These are phyloP conservation scores for Rhinogobius similis DNA, from an alignment of 2,113 vertebrate genomes.

Conservation along the genomic window DNA sequence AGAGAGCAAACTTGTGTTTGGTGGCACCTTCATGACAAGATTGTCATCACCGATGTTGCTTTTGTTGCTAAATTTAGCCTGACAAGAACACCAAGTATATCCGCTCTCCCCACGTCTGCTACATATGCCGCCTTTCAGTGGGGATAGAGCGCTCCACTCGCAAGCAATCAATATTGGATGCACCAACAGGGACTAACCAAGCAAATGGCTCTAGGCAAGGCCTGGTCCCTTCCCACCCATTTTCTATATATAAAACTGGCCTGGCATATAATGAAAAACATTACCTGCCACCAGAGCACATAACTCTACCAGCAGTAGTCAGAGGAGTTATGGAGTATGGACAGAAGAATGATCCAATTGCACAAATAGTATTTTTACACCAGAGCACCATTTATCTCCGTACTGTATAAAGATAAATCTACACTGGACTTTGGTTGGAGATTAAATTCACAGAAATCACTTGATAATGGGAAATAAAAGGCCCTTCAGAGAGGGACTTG, in stretches of 20 bases:
- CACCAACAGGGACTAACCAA: slow-evolving; percentile 72
- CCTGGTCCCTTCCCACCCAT: slow-evolving; percentile 67
- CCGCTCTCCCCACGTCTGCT: slow-evolving; percentile 34
- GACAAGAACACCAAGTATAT: slow-evolving; percentile 41
- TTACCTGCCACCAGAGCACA: slow-evolving; percentile 67
- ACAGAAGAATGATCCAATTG: slow-evolving; percentile 73
- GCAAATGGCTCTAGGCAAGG: slow-evolving; percentile 67
- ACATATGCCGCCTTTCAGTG: slow-evolving; percentile 47
- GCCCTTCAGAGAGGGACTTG: background rate
- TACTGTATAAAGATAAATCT: slow-evolving; percentile 56
- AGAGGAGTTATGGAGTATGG: slow-evolving; percentile 57
- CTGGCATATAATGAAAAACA: slow-evolving; percentile 76
- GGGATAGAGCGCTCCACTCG: slow-evolving; percentile 51
- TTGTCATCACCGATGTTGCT: slow-evolving; percentile 52
- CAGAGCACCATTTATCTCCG: slow-evolving; percentile 51
- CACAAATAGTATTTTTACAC: slow-evolving; percentile 70
- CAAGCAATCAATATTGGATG: slow-evolving; percentile 76
- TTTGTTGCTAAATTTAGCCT: slow-evolving; percentile 62
- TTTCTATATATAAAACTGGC: slow-evolving; percentile 74
- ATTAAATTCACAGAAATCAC: slow-evolving; percentile 56
- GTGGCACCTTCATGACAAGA: slow-evolving; percentile 31
- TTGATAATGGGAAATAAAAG: slow-evolving; percentile 54
- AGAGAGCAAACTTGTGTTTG: slow-evolving; percentile 13
- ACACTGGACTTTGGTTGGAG: slow-evolving; percentile 27
- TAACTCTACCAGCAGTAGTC: slow-evolving; percentile 62